Conservation (phyloP, 2,888 invertebrate species). For the Sceliomorpha sp. region DNA sequence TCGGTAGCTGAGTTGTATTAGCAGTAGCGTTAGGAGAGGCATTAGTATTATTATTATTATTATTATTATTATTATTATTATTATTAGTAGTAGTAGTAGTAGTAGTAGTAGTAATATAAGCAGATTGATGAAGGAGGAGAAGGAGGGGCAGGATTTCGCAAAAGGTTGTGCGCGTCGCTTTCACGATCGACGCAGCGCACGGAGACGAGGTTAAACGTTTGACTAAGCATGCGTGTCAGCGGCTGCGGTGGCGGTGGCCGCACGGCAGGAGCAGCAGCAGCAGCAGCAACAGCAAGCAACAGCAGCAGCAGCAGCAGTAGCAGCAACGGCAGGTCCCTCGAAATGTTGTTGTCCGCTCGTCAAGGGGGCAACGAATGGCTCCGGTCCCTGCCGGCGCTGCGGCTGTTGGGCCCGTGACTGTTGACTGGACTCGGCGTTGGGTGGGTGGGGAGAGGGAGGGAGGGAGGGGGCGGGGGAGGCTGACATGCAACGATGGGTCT, state of each 20-base stretch:
- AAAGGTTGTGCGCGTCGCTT: slow-evolving; percentile 64
- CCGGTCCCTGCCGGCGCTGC: too few species aligned
- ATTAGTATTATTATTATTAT: too few species aligned
- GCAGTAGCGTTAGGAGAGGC: too few species aligned
- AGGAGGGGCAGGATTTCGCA: slow-evolving; percentile 60
- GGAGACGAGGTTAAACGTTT: slow-evolving; percentile 73
- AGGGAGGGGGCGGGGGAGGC: slow-evolving; percentile 65
- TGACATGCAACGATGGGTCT: slow-evolving; percentile 79
- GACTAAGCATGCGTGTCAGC: slow-evolving; percentile 74
- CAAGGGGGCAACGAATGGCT: slow-evolving; percentile 8
- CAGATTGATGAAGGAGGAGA: too few species aligned
- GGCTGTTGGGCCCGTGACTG: slow-evolving; percentile 25
- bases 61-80: too few species aligned
- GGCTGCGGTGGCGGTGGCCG: slow-evolving; percentile 13
- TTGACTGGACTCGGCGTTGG: too few species aligned
- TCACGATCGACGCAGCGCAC: slow-evolving; percentile 62
- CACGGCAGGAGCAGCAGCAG: neutral
- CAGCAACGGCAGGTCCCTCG: slow-evolving; percentile 8
- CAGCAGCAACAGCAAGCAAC: slow-evolving; percentile 16
- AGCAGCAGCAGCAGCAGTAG: slow-evolving; percentile 41
- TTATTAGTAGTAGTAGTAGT: too few species aligned
- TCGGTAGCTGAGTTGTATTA: too few species aligned
- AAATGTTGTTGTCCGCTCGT: slow-evolving; percentile 20
- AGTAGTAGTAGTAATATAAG: too few species aligned
- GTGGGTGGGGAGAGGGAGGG: too few species aligned